Base-by-base conservation (phyloP, 1,140 invertebrate genomes). In the Mylabris phalerata region DNA sequence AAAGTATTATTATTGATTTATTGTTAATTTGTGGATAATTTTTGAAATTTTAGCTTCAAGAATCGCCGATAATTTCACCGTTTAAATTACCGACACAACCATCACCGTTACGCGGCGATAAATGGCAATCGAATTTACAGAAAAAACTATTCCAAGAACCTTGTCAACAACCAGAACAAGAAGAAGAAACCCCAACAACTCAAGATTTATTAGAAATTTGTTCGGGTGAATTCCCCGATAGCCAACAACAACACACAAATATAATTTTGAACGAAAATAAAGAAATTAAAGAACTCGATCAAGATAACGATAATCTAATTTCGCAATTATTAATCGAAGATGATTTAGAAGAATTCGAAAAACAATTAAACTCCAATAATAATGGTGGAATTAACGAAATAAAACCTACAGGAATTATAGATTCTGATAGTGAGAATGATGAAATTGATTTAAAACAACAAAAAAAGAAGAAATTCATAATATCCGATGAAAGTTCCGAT, bases 131-230 rank as follows among this genome's bases (percentile, higher is more conserved):
- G 3, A 55, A 61, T 19, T 59, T 67, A 10, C 72, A 76, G 38
- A 76, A 72, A 42, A 74, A 77, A 50, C 58, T 77, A 24, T 77
- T 78, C 52, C 60, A 67, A 41, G 55, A 73, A 59, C 52, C 58
- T 7, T 57, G 56, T 25, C 66, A 65, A 4, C 7, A 7, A 4
- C 4, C 4, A 1, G 32, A 32, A 50, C 62, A 32, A 46, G 49
- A 24, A 40, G 32, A 32, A 32, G 32, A 32, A 32, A 4, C 7
- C 4, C 32, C 32, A 32, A 64, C 55, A 5, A 72, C 70, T 40
- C 70, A 73, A 59, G 67, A 73, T 57, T 57, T 72, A 9, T 27
- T 68, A 38, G 59, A 68, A 48, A 62, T 73, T 32, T 74, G 72
- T 64, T 74, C 72, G 13, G 72, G 71, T 32, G 56, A 67, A 48